Base-by-base conservation (phyloP, 2,888 invertebrate genomes). In the Netelia melanura region DNA sequence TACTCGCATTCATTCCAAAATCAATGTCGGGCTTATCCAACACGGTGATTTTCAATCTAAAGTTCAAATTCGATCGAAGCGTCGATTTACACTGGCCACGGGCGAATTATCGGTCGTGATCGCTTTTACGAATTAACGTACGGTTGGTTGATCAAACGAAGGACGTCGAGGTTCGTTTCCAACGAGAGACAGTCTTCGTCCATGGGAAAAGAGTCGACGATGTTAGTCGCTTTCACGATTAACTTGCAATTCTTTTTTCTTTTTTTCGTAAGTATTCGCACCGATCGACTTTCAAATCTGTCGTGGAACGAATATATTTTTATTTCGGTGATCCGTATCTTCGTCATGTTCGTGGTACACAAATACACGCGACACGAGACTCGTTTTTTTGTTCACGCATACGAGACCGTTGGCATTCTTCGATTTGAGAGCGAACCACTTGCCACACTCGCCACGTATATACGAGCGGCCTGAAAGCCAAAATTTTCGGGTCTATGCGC, bases 401-500 rank as follows among this genome's bases (percentile, higher is more conserved):
- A 38, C 38, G 38, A 21, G 38, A 71, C 68, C 72, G 30, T 61
- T 72, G 71, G 61, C 43, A 68, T 83, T 85, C 64, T 79, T 81
- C 84, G 80, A 86, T 89, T 90, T 87, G 86, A 82, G 81, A 87
- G 89, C 81, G 68, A 86, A 70, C 85, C 84, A 81, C 68, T 86
- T 64, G 62, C 87, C 3, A 85, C 62, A 79, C 75, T 65, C 65
- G 61, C 70, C 82, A 82, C 82, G 85, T 85, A 78, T 78, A 52
- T n/a, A 58, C 70, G 86, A 87, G 88, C 87, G 88, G 80, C 87
- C 84, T 85, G 87, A 88, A 88, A 89, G 88, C 84, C 87, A 58
- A 80, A 85, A 90, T 88, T 88, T 87, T 87, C 81, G 88, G 84
- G 85, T 86, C 84, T 78, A 86, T 86, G 88, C 87, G 17, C 17